Evolutionary conservation across 2,113 vertebrate genomes (phyloP).

Genomic region (Calyptomena viridis): DNA sequence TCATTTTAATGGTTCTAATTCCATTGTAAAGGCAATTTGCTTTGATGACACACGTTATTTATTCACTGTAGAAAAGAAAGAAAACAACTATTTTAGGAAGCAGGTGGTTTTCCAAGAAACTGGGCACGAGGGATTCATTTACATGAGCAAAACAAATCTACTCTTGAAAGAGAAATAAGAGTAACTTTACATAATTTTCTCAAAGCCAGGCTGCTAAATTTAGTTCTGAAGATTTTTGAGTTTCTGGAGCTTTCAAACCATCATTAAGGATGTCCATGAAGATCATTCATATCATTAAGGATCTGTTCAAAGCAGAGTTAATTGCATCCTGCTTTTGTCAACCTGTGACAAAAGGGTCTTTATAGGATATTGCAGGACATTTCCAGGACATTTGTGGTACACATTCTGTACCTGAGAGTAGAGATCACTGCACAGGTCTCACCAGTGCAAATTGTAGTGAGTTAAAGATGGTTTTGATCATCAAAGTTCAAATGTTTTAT

Average conservation of each 20-base stretch:
- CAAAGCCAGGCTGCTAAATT: background rate
- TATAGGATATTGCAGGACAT: background rate
- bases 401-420: background rate
- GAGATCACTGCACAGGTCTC: background rate
- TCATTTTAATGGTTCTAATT: constrained; percentile 62
- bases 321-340: background rate
- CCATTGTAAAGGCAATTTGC: constrained; percentile 63
- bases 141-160: constrained; percentile 44
- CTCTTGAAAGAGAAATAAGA: constrained; percentile 7
- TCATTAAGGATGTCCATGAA: background rate
- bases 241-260: background rate
- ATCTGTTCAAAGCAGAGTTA: background rate
- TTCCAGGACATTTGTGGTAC: background rate
- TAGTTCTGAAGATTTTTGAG: background rate
- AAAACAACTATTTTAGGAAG: constrained; percentile 33
- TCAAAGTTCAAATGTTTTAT: background rate
- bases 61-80: constrained; percentile 33
- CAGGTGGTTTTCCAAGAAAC: constrained; percentile 35
- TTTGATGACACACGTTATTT: constrained; percentile 65
- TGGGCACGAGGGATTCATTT: constrained; percentile 48
- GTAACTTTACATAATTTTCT: constrained; percentile 8
- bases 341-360: background rate
- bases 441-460: background rate
- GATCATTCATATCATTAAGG: background rate
- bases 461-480: background rate